Base-by-base conservation (phyloP, 1,140 invertebrate genomes). In the Archivesica marissinica region DNA sequence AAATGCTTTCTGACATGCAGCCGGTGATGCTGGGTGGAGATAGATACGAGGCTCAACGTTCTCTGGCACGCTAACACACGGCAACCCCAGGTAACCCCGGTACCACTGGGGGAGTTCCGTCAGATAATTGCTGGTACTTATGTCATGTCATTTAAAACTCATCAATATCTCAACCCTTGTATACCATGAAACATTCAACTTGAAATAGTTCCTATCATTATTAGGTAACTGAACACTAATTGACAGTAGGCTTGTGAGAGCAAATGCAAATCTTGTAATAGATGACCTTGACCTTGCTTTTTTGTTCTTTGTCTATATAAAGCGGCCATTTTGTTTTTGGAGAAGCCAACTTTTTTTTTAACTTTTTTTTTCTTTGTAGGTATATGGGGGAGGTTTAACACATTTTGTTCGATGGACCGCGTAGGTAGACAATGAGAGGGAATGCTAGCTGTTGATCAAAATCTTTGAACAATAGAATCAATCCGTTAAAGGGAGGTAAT, bases 121-220 rank as follows among this genome's bases (percentile, higher is more conserved):
- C 28, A 72, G 68, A 47, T 72, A 72, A 72, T 72, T 72, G 68
- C 68, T 15, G 11, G 38, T 30, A 30, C 68, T 72, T 33, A 28
- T 72, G 41, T 72, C 68, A 72, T 41, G 68, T 72, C 68, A 72
- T 72, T 72, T 72, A 72, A 52, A 47, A 47, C 68, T 72, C 68
- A 72, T 72, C 41, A 64, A 64, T 72, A 47, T 72, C 17, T 4
- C 15, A 72, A 50, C 44, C 33, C 39, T 50, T 72, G 68, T 72
- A 50, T 28, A 47, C 25, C 30, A 25, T 44, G 33, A 25, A 72
- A 2, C 4, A 13, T 33, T 3, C 68, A 47, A 13, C 17, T 30
- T 70, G 41, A 72, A 52, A 72, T 13, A 72, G 50, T 72, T 30
- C 30, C 15, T 30, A 33, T 17, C 68, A 72, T 72, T 50, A 72